Percentiles rank a stretch among this genome's conserved stretches.
Evolutionary conservation across 2,113 vertebrate species (phyloP).

Genomic region (Pedionomus torquatus): DNA sequence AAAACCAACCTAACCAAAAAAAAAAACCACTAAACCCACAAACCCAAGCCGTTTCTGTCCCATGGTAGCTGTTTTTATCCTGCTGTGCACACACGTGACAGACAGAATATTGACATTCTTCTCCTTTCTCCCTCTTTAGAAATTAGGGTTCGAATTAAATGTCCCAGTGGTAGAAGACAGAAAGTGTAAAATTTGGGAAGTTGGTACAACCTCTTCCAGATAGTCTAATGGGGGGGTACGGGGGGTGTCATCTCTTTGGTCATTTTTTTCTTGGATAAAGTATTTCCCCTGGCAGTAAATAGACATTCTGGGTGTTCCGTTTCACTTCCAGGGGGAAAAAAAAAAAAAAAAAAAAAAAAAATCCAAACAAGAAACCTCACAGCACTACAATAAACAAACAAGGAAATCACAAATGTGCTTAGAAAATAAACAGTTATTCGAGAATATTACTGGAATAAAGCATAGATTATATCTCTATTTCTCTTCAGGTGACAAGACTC

Average conservation of each 20-base stretch:
- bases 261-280: not conserved
- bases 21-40: not conserved
- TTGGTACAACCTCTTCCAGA: not conserved
- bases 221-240: not conserved
- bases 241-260: not conserved
- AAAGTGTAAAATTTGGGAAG: not conserved
- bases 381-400: not conserved
- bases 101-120: not conserved
- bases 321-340: not conserved
- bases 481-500: constrained; percentile 10
- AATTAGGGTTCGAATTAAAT: not conserved
- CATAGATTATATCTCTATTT: constrained; percentile 2
- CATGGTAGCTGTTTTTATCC: not conserved
- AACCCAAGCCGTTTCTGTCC: not conserved
- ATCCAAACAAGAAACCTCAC: not conserved
- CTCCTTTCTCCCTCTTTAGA: not conserved
- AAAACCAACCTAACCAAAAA: not conserved
- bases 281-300: not conserved
- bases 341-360: not conserved
- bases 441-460: constrained; percentile 1
- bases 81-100: not conserved
- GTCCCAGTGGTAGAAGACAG: not conserved
- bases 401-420: not conserved
- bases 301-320: not conserved
- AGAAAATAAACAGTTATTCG: constrained; percentile 22